Evolutionary conservation across 2,113 vertebrate genomes (phyloP), one percentile per base, ranked within the genome.

Genomic region (Microtus pennsylvanicus): DNA sequence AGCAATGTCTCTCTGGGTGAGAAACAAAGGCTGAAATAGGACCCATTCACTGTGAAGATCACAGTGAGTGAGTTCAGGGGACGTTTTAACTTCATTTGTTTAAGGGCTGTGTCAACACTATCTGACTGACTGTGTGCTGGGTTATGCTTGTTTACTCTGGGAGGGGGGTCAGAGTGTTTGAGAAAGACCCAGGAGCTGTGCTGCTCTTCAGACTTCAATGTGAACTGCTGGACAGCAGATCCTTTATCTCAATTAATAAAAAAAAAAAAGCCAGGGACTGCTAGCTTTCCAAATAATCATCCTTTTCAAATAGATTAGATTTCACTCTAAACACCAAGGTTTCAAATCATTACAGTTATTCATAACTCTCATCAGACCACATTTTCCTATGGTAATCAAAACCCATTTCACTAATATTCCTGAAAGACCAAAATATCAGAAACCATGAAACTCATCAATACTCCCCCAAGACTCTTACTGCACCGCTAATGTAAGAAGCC

Each of bases 261-360:
- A 92, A 83, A 42, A 45, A 87, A 77, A 47, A 82, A 55, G 12
- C 14, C 33, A 87, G 88, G 92, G 76, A 72, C 4, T 50, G 67
- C 50, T 30, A 14, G 33, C 19, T 94, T 82, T 77, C 67, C 5
- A 61, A 45, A 76, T 24, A 58, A 63, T 19, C 26, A 74, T 13
- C 52, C 6, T 89, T 92, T 26, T 65, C 74, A 87, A 94, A 70
- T n/a, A n/a, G n/a, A n/a, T n/a, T 83, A 77, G 85, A 72, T 24
- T 35, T 6, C 8, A 72, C 17, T 5, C 22, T n/a, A 6, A 4
- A 70, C 17, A 74, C 8, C 50, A 55, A 80, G 26, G 8, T 89
- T 74, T 92, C 75, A 45, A 67, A 80, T 90, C 69, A 72, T 74
- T 52, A 33, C 5, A 76, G 55, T 75, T 92, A 85, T 63, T 81